phyloP scores from a whole-genome alignment of 2,113 vertebrate genomes.

The Rhodinocichla rosea region DNA sequence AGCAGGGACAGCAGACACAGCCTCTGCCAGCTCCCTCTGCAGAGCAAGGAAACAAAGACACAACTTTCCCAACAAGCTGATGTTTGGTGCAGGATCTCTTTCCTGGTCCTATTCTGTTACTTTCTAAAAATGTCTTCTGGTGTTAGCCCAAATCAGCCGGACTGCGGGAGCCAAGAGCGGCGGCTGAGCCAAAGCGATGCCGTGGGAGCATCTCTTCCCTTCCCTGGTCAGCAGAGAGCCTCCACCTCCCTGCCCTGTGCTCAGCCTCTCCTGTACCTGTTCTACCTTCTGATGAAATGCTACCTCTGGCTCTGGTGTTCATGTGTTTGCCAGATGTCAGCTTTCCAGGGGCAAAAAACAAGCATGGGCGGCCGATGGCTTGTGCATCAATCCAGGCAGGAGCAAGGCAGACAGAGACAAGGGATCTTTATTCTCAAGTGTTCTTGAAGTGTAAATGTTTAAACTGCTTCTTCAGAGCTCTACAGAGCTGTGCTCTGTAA shows the following conservation, averaged over 20 bases:
- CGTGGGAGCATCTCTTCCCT: background rate
- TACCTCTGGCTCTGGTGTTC: background rate
- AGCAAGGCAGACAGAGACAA: background rate
- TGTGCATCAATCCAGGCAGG: background rate
- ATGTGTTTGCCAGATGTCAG: constrained; percentile 7
- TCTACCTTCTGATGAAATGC: background rate
- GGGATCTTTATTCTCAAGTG: background rate
- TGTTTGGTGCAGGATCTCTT: background rate
- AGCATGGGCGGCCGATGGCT: background rate
- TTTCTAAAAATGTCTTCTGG: constrained; percentile 25
- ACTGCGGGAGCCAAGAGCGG: background rate
- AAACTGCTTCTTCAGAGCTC: background rate
- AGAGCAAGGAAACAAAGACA: background rate
- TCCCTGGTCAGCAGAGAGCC: background rate
- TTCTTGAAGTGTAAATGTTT: constrained; percentile 19
- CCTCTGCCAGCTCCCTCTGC: background rate
- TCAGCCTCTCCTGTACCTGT: fast-evolving
- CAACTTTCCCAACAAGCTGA: background rate
- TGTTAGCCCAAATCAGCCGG: background rate
- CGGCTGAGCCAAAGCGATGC: background rate
- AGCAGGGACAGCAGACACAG: background rate
- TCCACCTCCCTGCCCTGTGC: fast-evolving
- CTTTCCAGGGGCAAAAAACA: background rate
- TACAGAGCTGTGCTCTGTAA: background rate
- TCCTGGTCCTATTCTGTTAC: background rate